phyloP scores from a whole-genome alignment of 2,888 invertebrate genomes.

The Drosophila meridionalis region DNA sequence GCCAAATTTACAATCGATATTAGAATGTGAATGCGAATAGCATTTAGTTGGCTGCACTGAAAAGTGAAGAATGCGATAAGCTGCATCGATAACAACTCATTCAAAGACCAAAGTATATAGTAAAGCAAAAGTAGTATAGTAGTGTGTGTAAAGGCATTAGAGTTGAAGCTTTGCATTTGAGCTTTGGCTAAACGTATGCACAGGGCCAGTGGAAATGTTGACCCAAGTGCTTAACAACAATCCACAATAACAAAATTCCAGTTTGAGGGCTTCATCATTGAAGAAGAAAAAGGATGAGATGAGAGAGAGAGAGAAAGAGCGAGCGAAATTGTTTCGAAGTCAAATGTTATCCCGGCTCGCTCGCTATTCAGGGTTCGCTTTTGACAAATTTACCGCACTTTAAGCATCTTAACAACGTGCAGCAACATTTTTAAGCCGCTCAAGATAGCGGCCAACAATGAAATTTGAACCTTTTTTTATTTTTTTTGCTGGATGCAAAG shows the following conservation, averaged over 20 bases:
- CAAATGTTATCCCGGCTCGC: slow-evolving; percentile 39
- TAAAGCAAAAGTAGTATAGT: background rate
- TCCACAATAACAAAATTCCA: slow-evolving; percentile 26
- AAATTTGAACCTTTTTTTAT: slow-evolving; percentile 52
- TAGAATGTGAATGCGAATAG: too few relatives aligned
- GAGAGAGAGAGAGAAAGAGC: background rate
- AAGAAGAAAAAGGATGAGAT: background rate
- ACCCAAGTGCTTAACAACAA: slow-evolving; percentile 23
- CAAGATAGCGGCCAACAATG: slow-evolving; percentile 50
- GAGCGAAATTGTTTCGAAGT: slow-evolving; percentile 10
- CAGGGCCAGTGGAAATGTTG: slow-evolving; percentile 16
- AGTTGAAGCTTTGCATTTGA: slow-evolving; percentile 20
- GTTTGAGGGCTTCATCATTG: slow-evolving; percentile 21
- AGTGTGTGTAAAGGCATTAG: background rate
- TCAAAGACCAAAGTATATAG: background rate
- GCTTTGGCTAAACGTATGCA: slow-evolving; percentile 26
- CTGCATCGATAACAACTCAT: background rate
- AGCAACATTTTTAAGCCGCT: slow-evolving; percentile 55
- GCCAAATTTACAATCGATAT: background rate
- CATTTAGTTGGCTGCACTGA: background rate
- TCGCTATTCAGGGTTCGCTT: slow-evolving; percentile 23
- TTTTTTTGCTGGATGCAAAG: slow-evolving; percentile 10
- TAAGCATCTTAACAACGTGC: slow-evolving; percentile 49
- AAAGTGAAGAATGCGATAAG: slow-evolving; percentile 1
- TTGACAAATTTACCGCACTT: slow-evolving; percentile 60